Evolutionary conservation across 2,113 vertebrate genomes (phyloP).

Genomic region (Acrocephalus kingi): DNA sequence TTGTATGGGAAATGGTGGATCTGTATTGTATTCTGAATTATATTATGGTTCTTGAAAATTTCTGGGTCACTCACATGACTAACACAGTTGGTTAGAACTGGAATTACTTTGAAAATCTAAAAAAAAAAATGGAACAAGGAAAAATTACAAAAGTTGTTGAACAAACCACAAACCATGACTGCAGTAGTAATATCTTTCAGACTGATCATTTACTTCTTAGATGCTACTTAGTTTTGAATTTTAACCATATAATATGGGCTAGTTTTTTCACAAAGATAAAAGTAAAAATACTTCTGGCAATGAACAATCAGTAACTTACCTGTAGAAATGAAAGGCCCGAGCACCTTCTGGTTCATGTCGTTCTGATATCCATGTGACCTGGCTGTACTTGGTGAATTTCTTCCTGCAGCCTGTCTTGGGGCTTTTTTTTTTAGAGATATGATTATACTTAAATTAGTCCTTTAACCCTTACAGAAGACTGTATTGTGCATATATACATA

Average conservation of each 20-base stretch:
- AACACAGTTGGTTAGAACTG: neutral
- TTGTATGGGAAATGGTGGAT: neutral
- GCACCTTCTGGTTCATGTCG: rapidly evolving
- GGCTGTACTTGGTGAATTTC: neutral
- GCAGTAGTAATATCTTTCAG: neutral
- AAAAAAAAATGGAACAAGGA: neutral
- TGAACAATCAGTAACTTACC: neutral
- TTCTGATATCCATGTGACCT: neutral
- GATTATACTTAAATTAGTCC: neutral
- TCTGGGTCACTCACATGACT: neutral
- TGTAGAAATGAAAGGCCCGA: neutral
- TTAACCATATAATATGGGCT: neutral
- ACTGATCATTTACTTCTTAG: neutral
- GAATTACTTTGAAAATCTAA: neutral
- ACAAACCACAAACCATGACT: neutral
- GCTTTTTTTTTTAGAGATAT: neutral
- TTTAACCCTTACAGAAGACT: neutral
- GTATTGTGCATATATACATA: neutral
- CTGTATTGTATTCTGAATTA: neutral
- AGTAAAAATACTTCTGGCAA: neutral
- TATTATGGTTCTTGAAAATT: neutral
- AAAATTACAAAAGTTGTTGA: neutral
- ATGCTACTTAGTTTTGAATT: neutral
- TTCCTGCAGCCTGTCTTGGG: neutral
- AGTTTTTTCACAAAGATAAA: neutral